Evolutionary conservation across 2,888 invertebrate genomes (phyloP).

Genomic region (Lampropteryx suffumata): DNA sequence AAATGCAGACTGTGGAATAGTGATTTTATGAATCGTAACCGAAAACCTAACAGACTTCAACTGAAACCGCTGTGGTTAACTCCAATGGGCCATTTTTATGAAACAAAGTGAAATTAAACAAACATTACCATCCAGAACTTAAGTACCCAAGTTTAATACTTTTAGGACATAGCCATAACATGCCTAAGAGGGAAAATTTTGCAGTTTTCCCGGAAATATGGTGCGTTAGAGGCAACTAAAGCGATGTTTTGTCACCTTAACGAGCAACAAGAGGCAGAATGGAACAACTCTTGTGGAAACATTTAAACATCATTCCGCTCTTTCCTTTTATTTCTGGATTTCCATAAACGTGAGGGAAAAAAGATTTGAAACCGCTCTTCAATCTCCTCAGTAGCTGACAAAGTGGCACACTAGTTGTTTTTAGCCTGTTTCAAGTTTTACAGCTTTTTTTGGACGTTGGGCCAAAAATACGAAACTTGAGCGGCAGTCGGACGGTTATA

Average conservation of each 20-base stretch:
- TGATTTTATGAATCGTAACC: not conserved
- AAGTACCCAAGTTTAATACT: constrained; percentile 50
- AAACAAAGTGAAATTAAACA: constrained; percentile 26
- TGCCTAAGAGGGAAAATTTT: constrained; percentile 46
- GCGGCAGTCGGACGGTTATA: not conserved
- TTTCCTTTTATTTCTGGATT: constrained; percentile 29
- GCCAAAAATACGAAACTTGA: not conserved
- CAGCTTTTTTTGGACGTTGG: not conserved
- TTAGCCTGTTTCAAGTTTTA: not conserved
- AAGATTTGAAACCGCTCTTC: constrained; percentile 3
- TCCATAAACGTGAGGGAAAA: not conserved
- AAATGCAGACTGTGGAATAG: not conserved
- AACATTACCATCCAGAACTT: constrained; percentile 35
- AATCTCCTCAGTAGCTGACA: not conserved
- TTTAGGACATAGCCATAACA: constrained; percentile 41
- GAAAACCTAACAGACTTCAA: not conserved
- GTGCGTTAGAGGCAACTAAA: constrained; percentile 53
- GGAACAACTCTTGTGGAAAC: constrained; percentile 43
- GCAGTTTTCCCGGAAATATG: constrained; percentile 50
- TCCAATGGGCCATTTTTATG: constrained; percentile 15
- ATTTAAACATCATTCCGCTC: constrained; percentile 49
- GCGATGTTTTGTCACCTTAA: constrained; percentile 57
- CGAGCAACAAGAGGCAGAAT: constrained; percentile 51
- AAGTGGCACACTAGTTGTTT: not conserved
- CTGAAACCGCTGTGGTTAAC: not conserved